Evolutionary conservation across 2,888 invertebrate genomes (phyloP), one percentile per base, ranked within the genome.

Genomic region (Scaptomyza reducta): DNA sequence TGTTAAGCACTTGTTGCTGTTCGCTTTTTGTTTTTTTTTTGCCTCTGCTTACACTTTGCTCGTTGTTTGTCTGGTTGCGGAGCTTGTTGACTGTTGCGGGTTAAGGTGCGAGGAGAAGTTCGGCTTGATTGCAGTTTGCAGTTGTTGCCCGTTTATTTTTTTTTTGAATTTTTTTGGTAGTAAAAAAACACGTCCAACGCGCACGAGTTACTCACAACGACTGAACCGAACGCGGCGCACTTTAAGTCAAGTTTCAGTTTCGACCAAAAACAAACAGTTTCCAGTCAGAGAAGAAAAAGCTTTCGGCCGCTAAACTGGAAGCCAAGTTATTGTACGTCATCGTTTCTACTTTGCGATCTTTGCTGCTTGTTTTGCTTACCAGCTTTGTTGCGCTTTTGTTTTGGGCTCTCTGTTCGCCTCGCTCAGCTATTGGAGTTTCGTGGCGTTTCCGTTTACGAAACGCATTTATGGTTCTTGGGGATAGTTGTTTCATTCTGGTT

Each of bases 131-230:
- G 56, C 58, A 56, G 74, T 49, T 60, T 78, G 41, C 61, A 45
- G 33, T 75, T 50, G 33, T 75, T 50, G 65, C 83, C 76, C 45
- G 50, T 68, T 64, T 78, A 59, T 25, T 53, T 75, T 22, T 22
- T 4, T 22, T n/a, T n/a, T 35, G 44, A 51, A 16, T 50, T 77
- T 63, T 40, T 50, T 77, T 63, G 35, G 47, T n/a, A 16, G 22
- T 7, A 27, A 51, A 70, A 70, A 70, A 69, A 76, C 75, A 85
- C 84, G 79, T 89, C 88, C 66, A 75, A 56, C 78, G 81, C 77
- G 81, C 88, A 88, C 85, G 76, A 88, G 69, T 74, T 75, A 75
- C 79, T 74, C 74, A 79, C 85, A 77, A 73, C 73, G 86, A 89
- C 89, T 89, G 78, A 74, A 68, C 10, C 18, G 41, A 51, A 61